Conservation (phyloP, 2,797 vertebrate species). For the Phrynocephalus vlangalii region DNA sequence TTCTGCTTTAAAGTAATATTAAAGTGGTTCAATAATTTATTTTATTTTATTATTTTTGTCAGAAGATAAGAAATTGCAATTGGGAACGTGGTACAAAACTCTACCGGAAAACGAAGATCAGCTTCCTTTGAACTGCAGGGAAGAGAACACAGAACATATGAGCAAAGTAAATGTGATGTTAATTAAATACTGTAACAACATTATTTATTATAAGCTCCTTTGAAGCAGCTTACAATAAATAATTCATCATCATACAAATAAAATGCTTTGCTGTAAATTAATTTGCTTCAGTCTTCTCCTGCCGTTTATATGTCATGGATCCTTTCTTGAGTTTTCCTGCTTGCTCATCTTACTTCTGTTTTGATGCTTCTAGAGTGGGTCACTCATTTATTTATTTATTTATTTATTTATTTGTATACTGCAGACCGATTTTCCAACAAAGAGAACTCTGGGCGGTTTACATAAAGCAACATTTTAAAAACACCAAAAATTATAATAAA, state of each 20-base stretch:
- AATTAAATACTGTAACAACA: background rate
- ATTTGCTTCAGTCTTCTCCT: background rate
- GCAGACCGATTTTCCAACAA: too few species aligned
- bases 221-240: conserved; percentile 5
- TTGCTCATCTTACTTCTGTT: background rate
- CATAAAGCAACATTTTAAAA: too few species aligned
- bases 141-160: background rate
- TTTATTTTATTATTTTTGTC: background rate
- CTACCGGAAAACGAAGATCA: background rate
- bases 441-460: too few species aligned
- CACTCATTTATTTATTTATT: too few species aligned
- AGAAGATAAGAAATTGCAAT: background rate
- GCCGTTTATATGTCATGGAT: background rate
- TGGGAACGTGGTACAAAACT: background rate
- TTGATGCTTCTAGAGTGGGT: background rate
- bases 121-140: background rate
- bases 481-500: too few species aligned
- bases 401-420: too few species aligned
- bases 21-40: background rate
- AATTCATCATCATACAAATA: conserved; percentile 18
- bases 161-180: background rate
- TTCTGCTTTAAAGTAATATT: background rate
- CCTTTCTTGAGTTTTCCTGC: background rate
- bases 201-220: background rate
- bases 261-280: background rate